Conservation (phyloP, 2,888 invertebrate genomes). For the Machimus atricapillus region DNA sequence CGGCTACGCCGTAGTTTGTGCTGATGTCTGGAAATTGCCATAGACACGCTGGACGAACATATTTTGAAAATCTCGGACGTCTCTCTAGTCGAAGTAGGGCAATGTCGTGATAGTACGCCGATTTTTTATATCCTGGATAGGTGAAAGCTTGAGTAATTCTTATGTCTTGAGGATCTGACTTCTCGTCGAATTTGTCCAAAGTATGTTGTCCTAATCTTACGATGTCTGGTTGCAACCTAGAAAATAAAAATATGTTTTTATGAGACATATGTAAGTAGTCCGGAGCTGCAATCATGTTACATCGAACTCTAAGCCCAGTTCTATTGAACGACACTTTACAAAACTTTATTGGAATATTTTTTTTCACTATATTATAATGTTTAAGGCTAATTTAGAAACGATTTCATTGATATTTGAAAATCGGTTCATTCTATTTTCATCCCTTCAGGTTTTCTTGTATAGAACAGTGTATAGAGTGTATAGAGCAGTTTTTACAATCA, state of each 20-base stretch:
- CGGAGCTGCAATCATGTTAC: background rate
- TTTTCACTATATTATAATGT: too few relatives aligned
- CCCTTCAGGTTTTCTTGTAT: too few relatives aligned
- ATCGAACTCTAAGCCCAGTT: too few relatives aligned
- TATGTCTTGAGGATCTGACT: conserved; percentile 60
- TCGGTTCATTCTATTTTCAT: too few relatives aligned
- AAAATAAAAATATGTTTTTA: conserved; percentile 42
- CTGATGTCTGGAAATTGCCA: conserved; percentile 53
- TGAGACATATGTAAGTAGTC: too few relatives aligned
- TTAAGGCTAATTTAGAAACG: too few relatives aligned
- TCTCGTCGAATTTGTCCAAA: conserved; percentile 59
- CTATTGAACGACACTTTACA: too few relatives aligned
- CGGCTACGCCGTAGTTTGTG: conserved; percentile 54
- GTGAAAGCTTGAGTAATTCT: conserved; percentile 60
- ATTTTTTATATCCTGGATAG: conserved; percentile 65
- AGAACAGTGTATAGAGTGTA: too few relatives aligned
- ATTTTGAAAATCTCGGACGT: conserved; percentile 52
- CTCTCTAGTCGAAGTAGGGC: conserved; percentile 64
- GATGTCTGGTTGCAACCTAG: conserved; percentile 63
- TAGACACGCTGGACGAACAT: conserved; percentile 59
- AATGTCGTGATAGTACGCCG: conserved; percentile 68
- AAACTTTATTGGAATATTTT: too few relatives aligned
- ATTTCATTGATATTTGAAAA: too few relatives aligned
- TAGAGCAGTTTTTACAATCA: too few relatives aligned
- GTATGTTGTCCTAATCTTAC: conserved; percentile 66